Conservation (phyloP, 2,888 invertebrate genomes). For the Matsumyia berberina region DNA sequence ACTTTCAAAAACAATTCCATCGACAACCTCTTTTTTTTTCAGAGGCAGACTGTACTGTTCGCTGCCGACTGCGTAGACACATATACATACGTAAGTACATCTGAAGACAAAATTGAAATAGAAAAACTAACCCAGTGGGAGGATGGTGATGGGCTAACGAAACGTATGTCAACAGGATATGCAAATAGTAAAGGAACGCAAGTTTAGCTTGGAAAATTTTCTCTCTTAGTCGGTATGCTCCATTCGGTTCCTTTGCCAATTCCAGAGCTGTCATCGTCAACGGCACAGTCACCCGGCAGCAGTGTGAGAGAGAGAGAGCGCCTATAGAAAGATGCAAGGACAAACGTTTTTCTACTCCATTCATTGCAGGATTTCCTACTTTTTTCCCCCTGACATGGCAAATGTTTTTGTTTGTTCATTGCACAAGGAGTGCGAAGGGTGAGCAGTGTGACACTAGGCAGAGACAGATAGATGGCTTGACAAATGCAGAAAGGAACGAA, state of each 20-base stretch:
- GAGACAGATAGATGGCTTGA: constrained; percentile 48
- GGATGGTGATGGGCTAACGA: constrained; percentile 56
- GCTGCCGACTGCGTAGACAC: constrained; percentile 6
- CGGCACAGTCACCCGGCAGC: constrained; percentile 8
- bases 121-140: constrained; percentile 24
- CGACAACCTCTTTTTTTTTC: not conserved
- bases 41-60: not conserved
- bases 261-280: constrained; percentile 63
- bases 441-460: constrained; percentile 4
- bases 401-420: constrained; percentile 71
- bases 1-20: constrained; percentile 1
- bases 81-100: constrained; percentile 15
- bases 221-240: constrained; percentile 77
- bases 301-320: not conserved
- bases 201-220: constrained; percentile 75
- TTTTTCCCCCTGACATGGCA: constrained; percentile 18
- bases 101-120: constrained; percentile 27
- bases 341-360: constrained; percentile 58
- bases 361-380: constrained; percentile 44
- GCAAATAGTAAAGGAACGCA: constrained; percentile 71
- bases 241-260: constrained; percentile 74
- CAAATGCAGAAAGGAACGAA: constrained; percentile 55
- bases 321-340: constrained; percentile 44
- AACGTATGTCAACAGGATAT: constrained; percentile 75
- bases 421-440: constrained; percentile 11